Percentiles rank a stretch among this genome's conserved stretches.
Evolutionary conservation across 1,140 invertebrate species (phyloP).

Genomic region (Babylonia areolata): DNA sequence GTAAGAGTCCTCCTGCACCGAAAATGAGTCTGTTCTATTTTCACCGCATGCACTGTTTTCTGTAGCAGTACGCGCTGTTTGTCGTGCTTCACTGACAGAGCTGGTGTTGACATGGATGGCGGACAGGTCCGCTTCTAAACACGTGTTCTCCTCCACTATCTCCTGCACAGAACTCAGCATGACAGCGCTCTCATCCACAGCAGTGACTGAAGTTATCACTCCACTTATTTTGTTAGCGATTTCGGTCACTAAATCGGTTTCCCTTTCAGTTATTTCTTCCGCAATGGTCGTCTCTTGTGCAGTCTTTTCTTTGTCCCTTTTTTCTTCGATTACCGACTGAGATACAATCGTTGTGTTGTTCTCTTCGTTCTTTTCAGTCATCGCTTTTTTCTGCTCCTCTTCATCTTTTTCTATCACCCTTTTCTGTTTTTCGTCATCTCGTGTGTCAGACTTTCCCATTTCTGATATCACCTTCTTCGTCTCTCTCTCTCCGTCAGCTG

Average conservation of each 20-base stretch:
- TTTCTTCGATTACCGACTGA: neutral
- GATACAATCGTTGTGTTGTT: neutral
- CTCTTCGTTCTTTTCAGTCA: no score
- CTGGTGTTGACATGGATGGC: neutral
- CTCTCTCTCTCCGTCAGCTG: neutral
- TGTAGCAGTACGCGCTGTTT: neutral
- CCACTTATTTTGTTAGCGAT: neutral
- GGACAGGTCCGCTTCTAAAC: neutral
- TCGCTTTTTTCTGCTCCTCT: neutral
- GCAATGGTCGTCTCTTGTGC: neutral
- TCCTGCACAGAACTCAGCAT: neutral
- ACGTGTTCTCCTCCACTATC: neutral
- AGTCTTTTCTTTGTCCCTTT: neutral
- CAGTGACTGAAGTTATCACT: neutral
- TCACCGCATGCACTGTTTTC: neutral
- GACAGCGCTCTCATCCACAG: neutral
- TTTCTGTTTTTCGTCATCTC: neutral
- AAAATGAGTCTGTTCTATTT: neutral
- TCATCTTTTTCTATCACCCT: neutral
- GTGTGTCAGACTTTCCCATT: neutral
- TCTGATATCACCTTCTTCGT: neutral
- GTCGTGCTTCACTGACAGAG: neutral
- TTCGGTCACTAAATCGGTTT: neutral
- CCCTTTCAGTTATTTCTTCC: neutral
- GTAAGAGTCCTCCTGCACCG: conserved; percentile 4